Evolutionary conservation across 2,888 invertebrate species (phyloP), one percentile per base, ranked within the genome.

Genomic region (Phengaris alcon): DNA sequence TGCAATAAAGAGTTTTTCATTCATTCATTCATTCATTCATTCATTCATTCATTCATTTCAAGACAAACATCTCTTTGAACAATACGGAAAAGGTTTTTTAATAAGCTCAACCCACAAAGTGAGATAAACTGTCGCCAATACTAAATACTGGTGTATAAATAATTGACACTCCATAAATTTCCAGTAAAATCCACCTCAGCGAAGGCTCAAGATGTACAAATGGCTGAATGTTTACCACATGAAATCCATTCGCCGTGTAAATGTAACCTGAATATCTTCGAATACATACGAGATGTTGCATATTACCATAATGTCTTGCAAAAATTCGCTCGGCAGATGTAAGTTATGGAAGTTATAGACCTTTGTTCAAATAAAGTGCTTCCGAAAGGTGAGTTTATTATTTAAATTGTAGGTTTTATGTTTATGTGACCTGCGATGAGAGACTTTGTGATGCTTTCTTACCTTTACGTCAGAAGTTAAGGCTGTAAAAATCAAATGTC

Each of bases 231-330:
- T 76, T 74, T 75, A 75, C 76, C 74, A 64, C 74, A 76, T 64
- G 74, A 59, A 75, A 76, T 76, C 55, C 68, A 76, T 76, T 73
- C 76, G 48, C 68, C 64, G 75, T 76, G 73, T 74, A 72, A 76
- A 76, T 76, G 72, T 73, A 73, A 75, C 74, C 68, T 55, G 76
- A 76, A 76, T 76, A 76, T 73, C 74, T 74, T 59, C 35, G 73
- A 74, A 76, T 73, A 76, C 75, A 75, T 75, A 73, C 76, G 75
- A 70, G 73, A 75, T 75, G 73, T 57, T 15, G 44, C 57, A n/a
- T 22, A 77, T 77, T 75, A 75, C 69, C 76, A 77, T 77, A 74
- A 77, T 75, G 75, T 74, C 75, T 75, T 69, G 69, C 68, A 75
- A 73, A 69, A 59, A 75, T 75, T 74, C 75, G 69, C 73, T 69